Evolutionary conservation across 2,888 invertebrate species (phyloP).

Genomic region (Drosophila nr. perissopoda): DNA sequence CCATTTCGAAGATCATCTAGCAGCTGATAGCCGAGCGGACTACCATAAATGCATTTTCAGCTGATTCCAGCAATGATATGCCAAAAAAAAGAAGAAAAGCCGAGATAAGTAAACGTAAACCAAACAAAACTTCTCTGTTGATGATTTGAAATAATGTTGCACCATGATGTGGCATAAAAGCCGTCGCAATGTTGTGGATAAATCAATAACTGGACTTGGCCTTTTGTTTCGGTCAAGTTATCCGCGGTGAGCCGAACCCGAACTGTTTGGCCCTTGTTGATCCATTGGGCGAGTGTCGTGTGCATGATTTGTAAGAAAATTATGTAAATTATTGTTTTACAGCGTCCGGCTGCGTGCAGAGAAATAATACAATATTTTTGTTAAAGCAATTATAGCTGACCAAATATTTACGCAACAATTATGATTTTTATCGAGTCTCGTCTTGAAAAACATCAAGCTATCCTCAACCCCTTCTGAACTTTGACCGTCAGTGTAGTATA

Average conservation of each 20-base stretch:
- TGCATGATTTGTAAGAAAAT: conserved; percentile 75
- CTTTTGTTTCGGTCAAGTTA: conserved; percentile 34
- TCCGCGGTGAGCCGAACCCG: background rate
- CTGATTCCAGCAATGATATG: conserved; percentile 69
- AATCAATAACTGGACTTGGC: conserved; percentile 66
- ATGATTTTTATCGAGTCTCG: conserved; percentile 63
- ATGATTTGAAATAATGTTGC: conserved; percentile 71
- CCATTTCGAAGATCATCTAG: conserved; percentile 44
- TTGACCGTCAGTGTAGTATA: conserved; percentile 16
- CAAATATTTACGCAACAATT: conserved; percentile 80
- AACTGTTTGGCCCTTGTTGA: conserved; percentile 14
- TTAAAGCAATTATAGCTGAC: conserved; percentile 76
- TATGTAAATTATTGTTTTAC: conserved; percentile 77
- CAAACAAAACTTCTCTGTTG: conserved; percentile 57
- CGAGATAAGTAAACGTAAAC: conserved; percentile 24
- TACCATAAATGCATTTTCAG: conserved; percentile 51
- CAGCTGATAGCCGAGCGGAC: conserved; percentile 35
- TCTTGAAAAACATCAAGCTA: background rate
- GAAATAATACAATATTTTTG: conserved; percentile 61
- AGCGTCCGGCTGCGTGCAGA: conserved; percentile 46
- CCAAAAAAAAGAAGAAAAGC: conserved; percentile 39
- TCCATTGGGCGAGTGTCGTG: conserved; percentile 37
- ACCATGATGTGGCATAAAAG: conserved; percentile 72
- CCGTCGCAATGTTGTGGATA: conserved; percentile 37
- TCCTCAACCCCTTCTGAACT: conserved; percentile 30